These are phyloP conservation scores for Drosophila trichaetosa DNA, from an alignment of 2,888 invertebrate species.

Conservation along the genomic window DNA sequence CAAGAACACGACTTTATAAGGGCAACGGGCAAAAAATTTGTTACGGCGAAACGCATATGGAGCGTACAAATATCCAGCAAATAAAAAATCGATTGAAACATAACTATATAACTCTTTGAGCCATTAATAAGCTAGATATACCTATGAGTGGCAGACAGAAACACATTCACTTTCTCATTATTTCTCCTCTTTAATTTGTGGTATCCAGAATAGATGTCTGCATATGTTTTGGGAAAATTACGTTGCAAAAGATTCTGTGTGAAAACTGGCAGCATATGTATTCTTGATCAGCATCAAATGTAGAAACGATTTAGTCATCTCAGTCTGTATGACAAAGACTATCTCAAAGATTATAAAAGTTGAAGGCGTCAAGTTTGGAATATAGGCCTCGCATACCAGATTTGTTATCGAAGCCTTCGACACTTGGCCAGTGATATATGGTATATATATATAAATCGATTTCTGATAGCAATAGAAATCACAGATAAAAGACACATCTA, in stretches of 20 bases:
- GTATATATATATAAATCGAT: neutral
- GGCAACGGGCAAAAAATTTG: conserved; percentile 29
- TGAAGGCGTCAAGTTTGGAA: neutral
- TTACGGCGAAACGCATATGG: conserved; percentile 28
- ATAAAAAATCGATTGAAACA: neutral
- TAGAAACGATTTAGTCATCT: neutral
- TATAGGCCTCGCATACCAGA: neutral
- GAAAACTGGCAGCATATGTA: neutral
- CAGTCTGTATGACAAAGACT: neutral
- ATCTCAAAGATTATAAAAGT: neutral
- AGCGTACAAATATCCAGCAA: conserved; percentile 28
- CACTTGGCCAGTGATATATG: too few species aligned
- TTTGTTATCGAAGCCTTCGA: too few species aligned
- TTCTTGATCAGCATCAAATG: neutral
- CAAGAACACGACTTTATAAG: conserved; percentile 68
- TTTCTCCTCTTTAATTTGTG: neutral
- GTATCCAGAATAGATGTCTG: too few species aligned
- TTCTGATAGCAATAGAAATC: neutral
- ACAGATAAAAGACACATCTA: neutral
- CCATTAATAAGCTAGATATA: neutral
- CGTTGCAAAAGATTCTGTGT: neutral
- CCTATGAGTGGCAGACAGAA: neutral
- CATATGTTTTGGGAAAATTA: neutral
- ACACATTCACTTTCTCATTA: neutral
- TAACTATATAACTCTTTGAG: neutral